Percentiles rank a stretch among this genome's conserved stretches.
These are phyloP conservation scores for Acleris cristana DNA, from an alignment of 2,888 invertebrate genomes.

Conservation along the genomic window DNA sequence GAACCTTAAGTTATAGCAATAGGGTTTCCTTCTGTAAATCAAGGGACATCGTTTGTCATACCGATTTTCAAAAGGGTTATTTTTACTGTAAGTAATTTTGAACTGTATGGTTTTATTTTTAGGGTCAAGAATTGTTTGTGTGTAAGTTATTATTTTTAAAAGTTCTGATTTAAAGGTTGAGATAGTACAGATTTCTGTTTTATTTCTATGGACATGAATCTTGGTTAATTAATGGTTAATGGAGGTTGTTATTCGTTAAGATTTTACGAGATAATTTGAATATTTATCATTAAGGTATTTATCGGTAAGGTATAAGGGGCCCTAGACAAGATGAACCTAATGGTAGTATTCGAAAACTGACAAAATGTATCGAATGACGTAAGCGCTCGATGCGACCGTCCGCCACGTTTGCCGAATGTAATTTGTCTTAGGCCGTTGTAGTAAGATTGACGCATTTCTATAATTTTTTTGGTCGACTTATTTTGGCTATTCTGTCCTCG, in stretches of 20 bases:
- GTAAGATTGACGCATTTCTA: too few relatives aligned
- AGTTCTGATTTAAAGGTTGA: constrained; percentile 28
- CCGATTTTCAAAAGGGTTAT: constrained; percentile 22
- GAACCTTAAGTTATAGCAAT: background rate
- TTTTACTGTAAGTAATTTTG: background rate
- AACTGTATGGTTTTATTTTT: background rate
- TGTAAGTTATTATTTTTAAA: constrained; percentile 23
- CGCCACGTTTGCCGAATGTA: too few relatives aligned
- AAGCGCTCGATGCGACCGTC: too few relatives aligned
- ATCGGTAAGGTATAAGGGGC: too few relatives aligned
- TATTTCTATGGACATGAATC: constrained; percentile 22
- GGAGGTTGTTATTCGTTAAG: constrained; percentile 13
- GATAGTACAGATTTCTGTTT: constrained; percentile 20
- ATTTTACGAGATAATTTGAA: constrained; percentile 3
- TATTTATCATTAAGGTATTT: background rate
- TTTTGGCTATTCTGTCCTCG: too few relatives aligned
- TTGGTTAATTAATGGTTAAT: constrained; percentile 17
- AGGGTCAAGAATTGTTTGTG: background rate
- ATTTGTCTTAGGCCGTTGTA: too few relatives aligned
- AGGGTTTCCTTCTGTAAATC: constrained; percentile 8
- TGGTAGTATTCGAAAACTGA: too few relatives aligned
- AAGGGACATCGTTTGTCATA: constrained; percentile 16
- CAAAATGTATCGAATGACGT: too few relatives aligned
- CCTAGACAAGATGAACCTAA: too few relatives aligned
- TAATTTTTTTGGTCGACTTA: too few relatives aligned